Base-by-base conservation (phyloP, 2,888 invertebrate species). In the Syritta pipiens region DNA sequence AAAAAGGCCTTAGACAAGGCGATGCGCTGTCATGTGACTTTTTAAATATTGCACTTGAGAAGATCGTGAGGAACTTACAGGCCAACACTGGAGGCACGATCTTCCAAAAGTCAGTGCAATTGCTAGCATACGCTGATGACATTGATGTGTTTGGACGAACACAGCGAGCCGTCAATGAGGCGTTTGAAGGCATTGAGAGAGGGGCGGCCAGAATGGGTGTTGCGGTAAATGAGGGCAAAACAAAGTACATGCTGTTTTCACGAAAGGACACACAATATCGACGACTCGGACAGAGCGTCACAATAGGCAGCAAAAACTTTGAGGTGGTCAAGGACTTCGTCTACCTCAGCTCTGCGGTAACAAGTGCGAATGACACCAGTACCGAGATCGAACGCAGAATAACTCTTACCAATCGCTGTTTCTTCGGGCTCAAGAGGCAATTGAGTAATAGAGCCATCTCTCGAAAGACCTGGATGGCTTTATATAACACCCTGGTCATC, bases 401-500 rank as follows among this genome's bases (percentile, higher is more conserved):
- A 6, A 42, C 42, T 42, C 17, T 42, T 42, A 1, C 42, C 42
- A 3, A 42, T 14, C 20, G 42, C 42, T 42, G 42, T 42, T 42
- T 42, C 19, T 42, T 5, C n/a, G 42, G 20, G 42, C 42, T 42
- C 6, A 42, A 20, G 9, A 42, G 42, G 20, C 17, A 42, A 20
- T 42, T 42, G 42, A 17, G 42, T 20, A 42, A 20, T 42, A 9
- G 20, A 12, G n/a, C n/a, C n/a, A 9, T 9, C 28, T 28, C 28
- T 28, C 28, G 9, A 9, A 9, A 5, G 6, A 28, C 28, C 9
- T 6, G 9, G 28, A 28, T 6, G 9, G 9, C 28, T 9, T 9
- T 28, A 28, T 28, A 28, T 28, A 9, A 28, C 28, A n/a, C n/a
- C n/a, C n/a, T n/a, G n/a, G n/a, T n/a, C n/a, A n/a, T n/a, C n/a